phyloP scores from a whole-genome alignment of 2,797 vertebrate genomes.

The Vespertilio murinus region DNA sequence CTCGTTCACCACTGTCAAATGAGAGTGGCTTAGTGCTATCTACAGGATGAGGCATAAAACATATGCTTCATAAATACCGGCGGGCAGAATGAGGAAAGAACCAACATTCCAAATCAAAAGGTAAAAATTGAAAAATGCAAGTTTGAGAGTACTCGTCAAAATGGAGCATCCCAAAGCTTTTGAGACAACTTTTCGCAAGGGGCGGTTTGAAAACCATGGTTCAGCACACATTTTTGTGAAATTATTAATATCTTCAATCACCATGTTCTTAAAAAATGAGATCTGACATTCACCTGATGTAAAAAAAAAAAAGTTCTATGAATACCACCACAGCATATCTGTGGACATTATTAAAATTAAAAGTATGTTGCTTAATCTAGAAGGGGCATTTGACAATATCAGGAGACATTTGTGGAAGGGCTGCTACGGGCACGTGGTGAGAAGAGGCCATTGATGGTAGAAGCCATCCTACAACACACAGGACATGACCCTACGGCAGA shows the following conservation, averaged over 20 bases:
- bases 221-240: background rate
- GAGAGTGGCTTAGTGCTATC: background rate
- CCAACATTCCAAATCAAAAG: background rate
- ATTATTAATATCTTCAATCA: background rate
- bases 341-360: background rate
- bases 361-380: background rate
- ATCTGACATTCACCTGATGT: background rate
- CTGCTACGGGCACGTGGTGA: background rate
- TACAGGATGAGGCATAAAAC: background rate
- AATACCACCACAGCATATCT: background rate
- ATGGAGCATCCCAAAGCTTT: background rate
- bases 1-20: background rate
- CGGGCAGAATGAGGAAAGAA: background rate
- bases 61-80: background rate
- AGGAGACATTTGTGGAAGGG: background rate
- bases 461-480: background rate
- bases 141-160: background rate
- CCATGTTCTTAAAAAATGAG: background rate
- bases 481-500: background rate
- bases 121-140: background rate
- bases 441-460: background rate
- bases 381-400: background rate
- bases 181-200: background rate
- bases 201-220: background rate
- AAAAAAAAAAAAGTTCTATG: background rate